Conservation (phyloP, 1,140 invertebrate species). For the Lepidostoma basale region DNA sequence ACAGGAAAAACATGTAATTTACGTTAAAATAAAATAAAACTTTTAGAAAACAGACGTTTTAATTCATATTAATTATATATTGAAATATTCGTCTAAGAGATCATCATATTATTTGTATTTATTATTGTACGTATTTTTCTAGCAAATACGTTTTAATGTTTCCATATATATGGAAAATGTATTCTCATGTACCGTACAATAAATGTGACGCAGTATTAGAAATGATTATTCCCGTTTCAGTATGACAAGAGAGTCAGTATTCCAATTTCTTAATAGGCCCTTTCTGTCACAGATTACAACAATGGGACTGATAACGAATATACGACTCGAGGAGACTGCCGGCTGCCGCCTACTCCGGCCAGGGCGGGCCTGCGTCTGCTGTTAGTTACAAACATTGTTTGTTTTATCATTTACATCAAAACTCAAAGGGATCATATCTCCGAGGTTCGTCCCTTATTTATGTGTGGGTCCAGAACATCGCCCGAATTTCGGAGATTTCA, state of each 20-base stretch:
- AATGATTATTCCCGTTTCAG: background rate
- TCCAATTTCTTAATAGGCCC: background rate
- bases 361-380: background rate
- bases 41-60: too few relatives aligned
- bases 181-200: background rate
- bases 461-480: too few relatives aligned
- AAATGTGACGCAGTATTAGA: background rate
- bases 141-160: background rate
- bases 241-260: background rate
- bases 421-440: conserved; percentile 11
- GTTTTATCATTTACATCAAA: conserved; percentile 21
- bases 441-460: conserved; percentile 5
- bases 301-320: background rate
- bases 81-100: background rate
- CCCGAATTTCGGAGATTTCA: too few relatives aligned
- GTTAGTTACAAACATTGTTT: conserved; percentile 9
- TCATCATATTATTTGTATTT: background rate
- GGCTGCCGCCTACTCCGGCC: too few relatives aligned
- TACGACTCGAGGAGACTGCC: conserved; percentile 2
- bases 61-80: too few relatives aligned
- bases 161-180: background rate
- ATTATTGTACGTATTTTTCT: background rate
- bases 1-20: too few relatives aligned
- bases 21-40: too few relatives aligned
- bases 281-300: background rate